Percentiles rank a stretch among this genome's conserved stretches.
Evolutionary conservation across 2,888 invertebrate species (phyloP).

Genomic region (Nemotelus pantherinus): DNA sequence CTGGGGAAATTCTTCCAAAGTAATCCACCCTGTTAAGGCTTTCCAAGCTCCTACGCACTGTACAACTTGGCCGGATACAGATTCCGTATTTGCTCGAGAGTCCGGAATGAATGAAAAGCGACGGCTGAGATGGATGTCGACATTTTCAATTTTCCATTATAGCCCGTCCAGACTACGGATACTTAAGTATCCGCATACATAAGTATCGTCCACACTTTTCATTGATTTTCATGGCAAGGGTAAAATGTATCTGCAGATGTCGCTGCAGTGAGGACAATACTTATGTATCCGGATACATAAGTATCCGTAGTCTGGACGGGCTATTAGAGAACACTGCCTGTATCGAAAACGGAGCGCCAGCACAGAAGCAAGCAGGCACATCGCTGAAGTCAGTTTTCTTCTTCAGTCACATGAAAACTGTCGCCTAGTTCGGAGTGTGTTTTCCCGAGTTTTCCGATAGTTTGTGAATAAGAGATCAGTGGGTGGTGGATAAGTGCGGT

Average conservation of each 20-base stretch:
- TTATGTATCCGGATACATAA: no score
- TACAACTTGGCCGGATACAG: background rate
- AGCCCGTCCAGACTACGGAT: no score
- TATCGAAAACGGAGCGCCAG: constrained; percentile 5
- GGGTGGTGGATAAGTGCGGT: background rate
- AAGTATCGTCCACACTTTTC: no score
- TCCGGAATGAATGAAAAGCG: constrained; percentile 41
- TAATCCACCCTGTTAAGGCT: background rate
- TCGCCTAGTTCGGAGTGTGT: constrained; percentile 36
- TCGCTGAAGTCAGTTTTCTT: background rate
- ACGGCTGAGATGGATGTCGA: constrained; percentile 37
- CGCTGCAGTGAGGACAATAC: no score
- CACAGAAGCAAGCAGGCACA: background rate
- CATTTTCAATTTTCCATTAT: constrained; percentile 37
- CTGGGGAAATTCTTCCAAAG: constrained; percentile 15
- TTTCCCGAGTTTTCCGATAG: constrained; percentile 37
- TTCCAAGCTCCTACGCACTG: constrained; percentile 21
- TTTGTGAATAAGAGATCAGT: background rate
- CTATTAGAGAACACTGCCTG: background rate
- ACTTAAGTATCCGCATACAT: no score
- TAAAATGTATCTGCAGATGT: no score
- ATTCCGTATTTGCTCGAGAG: background rate
- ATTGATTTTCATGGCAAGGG: no score
- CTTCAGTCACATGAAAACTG: constrained; percentile 48
- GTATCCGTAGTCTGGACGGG: no score